Evolutionary conservation across 2,888 invertebrate species (phyloP).

Genomic region (Diarsia brunnea): DNA sequence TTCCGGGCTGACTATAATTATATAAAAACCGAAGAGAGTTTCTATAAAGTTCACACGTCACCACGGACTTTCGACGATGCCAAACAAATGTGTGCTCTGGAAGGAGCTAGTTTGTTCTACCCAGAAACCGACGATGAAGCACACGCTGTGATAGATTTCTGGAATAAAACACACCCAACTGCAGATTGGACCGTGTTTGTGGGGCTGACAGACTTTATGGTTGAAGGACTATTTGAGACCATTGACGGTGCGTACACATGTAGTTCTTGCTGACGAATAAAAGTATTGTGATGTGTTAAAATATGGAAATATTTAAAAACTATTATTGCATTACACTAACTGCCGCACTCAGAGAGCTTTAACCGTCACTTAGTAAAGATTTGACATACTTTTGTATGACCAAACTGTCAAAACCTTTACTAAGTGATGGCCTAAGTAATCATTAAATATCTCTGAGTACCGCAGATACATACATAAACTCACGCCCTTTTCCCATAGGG

Average conservation of each 20-base stretch:
- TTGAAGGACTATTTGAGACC: slow-evolving; percentile 20
- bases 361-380: no score
- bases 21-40: slow-evolving; percentile 72
- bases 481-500: no score
- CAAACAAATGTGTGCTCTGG: slow-evolving; percentile 73
- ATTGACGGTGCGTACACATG: slow-evolving; percentile 14
- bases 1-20: slow-evolving; percentile 82
- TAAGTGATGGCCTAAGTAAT: no score
- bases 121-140: slow-evolving; percentile 78
- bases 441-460: no score
- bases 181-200: slow-evolving; percentile 63
- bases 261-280: neutral
- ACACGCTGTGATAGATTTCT: slow-evolving; percentile 66
- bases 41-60: slow-evolving; percentile 82
- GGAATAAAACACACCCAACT: slow-evolving; percentile 71
- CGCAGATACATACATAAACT: no score
- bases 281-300: neutral
- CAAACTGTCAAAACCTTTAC: no score
- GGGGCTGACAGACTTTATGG: slow-evolving; percentile 72
- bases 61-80: slow-evolving; percentile 77
- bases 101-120: slow-evolving; percentile 80
- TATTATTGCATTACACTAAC: no score
- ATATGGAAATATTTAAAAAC: neutral
- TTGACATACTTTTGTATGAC: no score
- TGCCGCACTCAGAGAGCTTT: no score